Percentiles rank a stretch among this genome's conserved stretches.
Evolutionary conservation across 2,888 invertebrate species (phyloP).

Genomic region (Drosophila mettleri): DNA sequence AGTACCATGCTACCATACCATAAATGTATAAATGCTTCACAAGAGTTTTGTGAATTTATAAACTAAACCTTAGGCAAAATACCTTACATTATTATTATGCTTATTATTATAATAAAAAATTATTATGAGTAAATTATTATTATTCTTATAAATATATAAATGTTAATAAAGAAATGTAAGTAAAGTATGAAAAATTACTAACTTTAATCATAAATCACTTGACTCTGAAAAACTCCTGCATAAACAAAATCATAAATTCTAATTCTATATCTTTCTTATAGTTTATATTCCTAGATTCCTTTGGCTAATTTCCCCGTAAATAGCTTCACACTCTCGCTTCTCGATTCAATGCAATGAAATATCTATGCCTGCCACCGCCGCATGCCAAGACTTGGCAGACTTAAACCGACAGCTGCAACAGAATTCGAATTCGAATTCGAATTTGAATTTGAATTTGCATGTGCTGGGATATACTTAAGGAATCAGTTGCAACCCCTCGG

Average conservation of each 20-base stretch:
- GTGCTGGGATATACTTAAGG: conserved; percentile 29
- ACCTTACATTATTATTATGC: no score
- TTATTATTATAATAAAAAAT: no score
- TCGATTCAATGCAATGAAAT: background rate
- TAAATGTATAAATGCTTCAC: no score
- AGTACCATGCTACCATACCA: no score
- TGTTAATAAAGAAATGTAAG: no score
- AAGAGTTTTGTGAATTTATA: no score
- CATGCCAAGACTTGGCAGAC: conserved; percentile 13
- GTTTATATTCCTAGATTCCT: background rate
- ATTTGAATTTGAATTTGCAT: conserved; percentile 36
- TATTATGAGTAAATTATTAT: no score
- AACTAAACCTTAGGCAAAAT: no score
- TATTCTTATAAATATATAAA: no score
- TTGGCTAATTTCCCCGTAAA: background rate
- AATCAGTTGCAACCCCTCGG: conserved; percentile 35
- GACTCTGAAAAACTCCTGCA: background rate
- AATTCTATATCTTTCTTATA: background rate
- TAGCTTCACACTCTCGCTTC: background rate
- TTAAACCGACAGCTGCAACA: conserved; percentile 15
- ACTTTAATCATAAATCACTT: no score
- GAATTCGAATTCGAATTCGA: conserved; percentile 36
- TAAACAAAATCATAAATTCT: background rate
- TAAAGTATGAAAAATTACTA: no score
- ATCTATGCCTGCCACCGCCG: conserved; percentile 5